Base-by-base conservation (phyloP, 2,797 vertebrate species). In the Sebastes alutus region DNA sequence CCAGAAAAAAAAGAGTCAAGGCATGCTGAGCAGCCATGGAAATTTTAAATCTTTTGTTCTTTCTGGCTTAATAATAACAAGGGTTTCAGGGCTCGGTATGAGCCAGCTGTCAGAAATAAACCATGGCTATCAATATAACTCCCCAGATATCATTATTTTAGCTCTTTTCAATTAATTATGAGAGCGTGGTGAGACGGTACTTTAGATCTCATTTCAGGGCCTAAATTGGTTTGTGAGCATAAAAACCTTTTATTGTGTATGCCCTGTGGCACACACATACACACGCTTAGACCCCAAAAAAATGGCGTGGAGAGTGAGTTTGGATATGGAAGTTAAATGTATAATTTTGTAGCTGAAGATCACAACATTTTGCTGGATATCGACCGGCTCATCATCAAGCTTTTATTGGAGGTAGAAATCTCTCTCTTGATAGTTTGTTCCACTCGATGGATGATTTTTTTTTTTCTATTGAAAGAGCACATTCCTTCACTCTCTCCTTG, bases 161-260 rank as follows among this genome's bases (percentile, higher is more conserved):
- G 92, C 89, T 92, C 72, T 92, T 92, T 94, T 93, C 92, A 93
- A 94, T 94, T 94, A 94, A 94, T 94, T 93, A 94, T 89, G 88
- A 83, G 85, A 93, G 91, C 86, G 64, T 92, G 84, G 88, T 92
- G 91, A 89, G 92, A 89, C 70, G 87, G 85, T 89, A 81, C 89
- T 94, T 93, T 92, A 90, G 93, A 94, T 94, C 93, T 94, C 91
- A 94, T 95, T 94, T 95, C 93, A 94, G 85, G 92, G 80, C 85
- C 72, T 89, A 93, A 95, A 94, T 94, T 94, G 92, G 92, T 93
- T 94, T 93, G 90, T 83, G 89, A 93, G 93, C 91, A 90, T 91
- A 92, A 94, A 93, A 93, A 93, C 84, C 83, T 86, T 93, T n/a
- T 90, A 92, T 89, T 93, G 89, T 90, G 86, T 81, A 64, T 76